Evolutionary conservation across 2,888 invertebrate genomes (phyloP).

Genomic region (Tenthredo scrophulariae): DNA sequence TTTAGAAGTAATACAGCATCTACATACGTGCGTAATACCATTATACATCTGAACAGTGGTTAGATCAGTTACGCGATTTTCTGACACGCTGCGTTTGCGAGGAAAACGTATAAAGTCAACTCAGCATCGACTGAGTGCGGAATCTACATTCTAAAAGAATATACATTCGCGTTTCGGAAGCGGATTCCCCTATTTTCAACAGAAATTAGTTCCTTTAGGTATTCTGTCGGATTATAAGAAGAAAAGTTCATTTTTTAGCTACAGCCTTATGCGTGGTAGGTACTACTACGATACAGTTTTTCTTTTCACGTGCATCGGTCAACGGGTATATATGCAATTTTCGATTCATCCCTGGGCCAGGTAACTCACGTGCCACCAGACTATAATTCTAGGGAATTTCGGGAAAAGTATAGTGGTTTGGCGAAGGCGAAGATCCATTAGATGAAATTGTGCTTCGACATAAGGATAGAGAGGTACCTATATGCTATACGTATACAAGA

Average conservation of each 20-base stretch:
- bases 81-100: conserved; percentile 31
- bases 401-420: conserved; percentile 38
- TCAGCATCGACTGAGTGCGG: conserved; percentile 5
- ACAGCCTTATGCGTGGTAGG: no score
- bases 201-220: no score
- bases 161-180: no score
- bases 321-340: background rate
- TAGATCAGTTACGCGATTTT: conserved; percentile 1
- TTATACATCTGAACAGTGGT: background rate
- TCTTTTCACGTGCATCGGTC: background rate
- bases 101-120: conserved; percentile 5
- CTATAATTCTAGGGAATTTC: conserved; percentile 43
- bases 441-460: conserved; percentile 25
- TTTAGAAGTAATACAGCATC: background rate
- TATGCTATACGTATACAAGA: background rate
- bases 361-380: conserved; percentile 41
- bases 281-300: background rate
- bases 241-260: no score
- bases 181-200: no score
- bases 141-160: no score
- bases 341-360: background rate
- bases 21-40: background rate
- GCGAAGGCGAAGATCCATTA: conserved; percentile 38
- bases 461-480: background rate
- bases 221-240: no score